Base-by-base conservation (phyloP, 1,140 invertebrate genomes). In the Hycleus phaleratus region DNA sequence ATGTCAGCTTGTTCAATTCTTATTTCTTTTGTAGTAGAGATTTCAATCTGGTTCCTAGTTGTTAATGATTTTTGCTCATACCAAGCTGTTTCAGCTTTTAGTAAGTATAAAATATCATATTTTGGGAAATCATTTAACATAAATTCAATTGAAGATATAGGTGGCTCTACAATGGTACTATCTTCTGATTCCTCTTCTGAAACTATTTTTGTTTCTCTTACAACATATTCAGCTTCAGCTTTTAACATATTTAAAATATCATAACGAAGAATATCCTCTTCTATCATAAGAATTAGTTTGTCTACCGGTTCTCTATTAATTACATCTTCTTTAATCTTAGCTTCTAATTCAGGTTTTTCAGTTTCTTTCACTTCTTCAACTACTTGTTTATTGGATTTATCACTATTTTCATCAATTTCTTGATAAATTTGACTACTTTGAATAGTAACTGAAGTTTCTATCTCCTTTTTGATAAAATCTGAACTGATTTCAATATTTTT, bases 81-180 rank as follows among this genome's bases (percentile, higher is more conserved):
- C 61, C 61, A 62, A 11, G 39, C 24, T 26, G 42, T 45, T 59
- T 62, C 61, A 26, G 56, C 50, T 10, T 44, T 51, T 26, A 55
- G 3, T 12, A 62, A 39, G 32, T 53, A n/a, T 12, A 56, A 9
- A 3, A 59, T 52, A 18, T 62, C 47, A 26, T 62, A 62, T 7
- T 46, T 59, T 11, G 24, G 42, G 26, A 53, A 53, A 11, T 53
- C 51, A 2, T 9, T 26, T 9, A 24, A 32, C 25, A 53, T 26
- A 53, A 46, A 53, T 11, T 53, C 43, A 3, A 53, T 4, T n/a
- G 51, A 53, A 38, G 38, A 32, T 7, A 2, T 7, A 32, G 32
- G 7, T 7, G 32, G 32, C 7, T 32, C 7, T 32, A 7, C 7
- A 32, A 32, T 53, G 8, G 40, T 25, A 18, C 10, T 6, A 38